Evolutionary conservation across 2,113 vertebrate genomes (phyloP), one percentile per base, ranked within the genome.

Genomic region (Eulemur macaco): DNA sequence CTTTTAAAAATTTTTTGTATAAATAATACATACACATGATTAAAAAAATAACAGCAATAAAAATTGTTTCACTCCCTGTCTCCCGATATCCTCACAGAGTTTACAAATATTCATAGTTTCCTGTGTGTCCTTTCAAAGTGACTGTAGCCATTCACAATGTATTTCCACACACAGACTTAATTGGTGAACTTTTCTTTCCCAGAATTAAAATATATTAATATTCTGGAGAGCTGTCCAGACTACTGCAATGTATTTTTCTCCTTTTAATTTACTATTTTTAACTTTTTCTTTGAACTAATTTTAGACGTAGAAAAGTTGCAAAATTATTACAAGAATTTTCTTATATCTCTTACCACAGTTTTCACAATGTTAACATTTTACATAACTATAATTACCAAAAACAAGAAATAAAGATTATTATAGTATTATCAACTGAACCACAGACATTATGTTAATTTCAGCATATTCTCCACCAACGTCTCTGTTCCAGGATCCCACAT

Each of bases 221-320:
- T 50, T 63, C 68, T 89, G 34, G 47, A 76, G 17, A 85, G 9
- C 11, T 69, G 66, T 74, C 58, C 69, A 92, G 45, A 76, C 8
- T 56, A 82, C 25, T 76, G 81, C 23, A 78, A 60, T 39, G 20
- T 47, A 45, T 88, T 85, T 91, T 93, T 80, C 12, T 76, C 39
- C 81, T 60, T 91, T 73, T 60, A 78, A 60, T n/a, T 86, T 82
- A 86, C 66, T 68, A 73, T 54, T 91, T 93, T 86, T 74, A 87
- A 64, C 5, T 88, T 73, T 91, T 66, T 68, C 78, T n/a, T 74
- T 81, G 39, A 86, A 45, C 39, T 69, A 68, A 81, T 91, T 93
- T 91, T 91, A 66, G 39, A 39, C 5, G 29, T 1, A 69, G 20
- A 63, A 86, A 69, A 77, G 15, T 50, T 86, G 18, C 37, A 71